These are phyloP conservation scores for Drosophila mimetica DNA, from an alignment of 2,888 invertebrate species.

Conservation along the genomic window DNA sequence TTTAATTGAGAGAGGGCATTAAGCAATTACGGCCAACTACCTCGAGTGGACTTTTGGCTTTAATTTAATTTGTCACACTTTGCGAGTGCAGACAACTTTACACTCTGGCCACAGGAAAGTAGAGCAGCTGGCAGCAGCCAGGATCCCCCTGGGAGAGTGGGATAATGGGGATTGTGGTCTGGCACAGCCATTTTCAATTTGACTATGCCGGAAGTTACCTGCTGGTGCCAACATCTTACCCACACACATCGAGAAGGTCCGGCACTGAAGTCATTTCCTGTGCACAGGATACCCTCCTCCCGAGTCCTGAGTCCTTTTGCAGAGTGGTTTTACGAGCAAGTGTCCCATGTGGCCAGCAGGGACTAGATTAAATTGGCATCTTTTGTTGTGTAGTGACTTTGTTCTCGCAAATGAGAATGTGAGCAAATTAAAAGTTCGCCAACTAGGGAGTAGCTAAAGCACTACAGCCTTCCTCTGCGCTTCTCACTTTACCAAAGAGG, in stretches of 20 bases:
- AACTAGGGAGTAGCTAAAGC: slow-evolving; percentile 24
- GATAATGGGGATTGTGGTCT: slow-evolving; percentile 29
- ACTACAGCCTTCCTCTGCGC: background rate
- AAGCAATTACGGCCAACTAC: slow-evolving; percentile 76
- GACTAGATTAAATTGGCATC: slow-evolving; percentile 83
- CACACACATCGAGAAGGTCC: slow-evolving; percentile 31
- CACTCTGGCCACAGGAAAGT: slow-evolving; percentile 72
- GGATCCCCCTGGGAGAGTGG: slow-evolving; percentile 10
- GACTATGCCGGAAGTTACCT: slow-evolving; percentile 81
- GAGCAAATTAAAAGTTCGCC: slow-evolving; percentile 75
- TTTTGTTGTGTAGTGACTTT: slow-evolving; percentile 79
- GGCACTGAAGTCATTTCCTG: slow-evolving; percentile 79
- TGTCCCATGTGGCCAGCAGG: slow-evolving; percentile 83
- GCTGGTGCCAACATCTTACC: slow-evolving; percentile 70
- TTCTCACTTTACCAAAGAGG: background rate
- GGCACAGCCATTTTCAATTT: slow-evolving; percentile 74
- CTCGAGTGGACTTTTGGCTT: slow-evolving; percentile 66
- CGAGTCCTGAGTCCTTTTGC: slow-evolving; percentile 22
- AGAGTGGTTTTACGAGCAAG: slow-evolving; percentile 55
- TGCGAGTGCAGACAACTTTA: slow-evolving; percentile 72
- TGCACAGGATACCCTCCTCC: slow-evolving; percentile 37
- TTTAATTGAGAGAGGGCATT: slow-evolving; percentile 74
- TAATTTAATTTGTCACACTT: slow-evolving; percentile 81
- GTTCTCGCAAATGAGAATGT: slow-evolving; percentile 68
- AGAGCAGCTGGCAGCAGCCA: slow-evolving; percentile 59